Conservation (phyloP, 2,888 invertebrate species). For the Diarsia mendica region DNA sequence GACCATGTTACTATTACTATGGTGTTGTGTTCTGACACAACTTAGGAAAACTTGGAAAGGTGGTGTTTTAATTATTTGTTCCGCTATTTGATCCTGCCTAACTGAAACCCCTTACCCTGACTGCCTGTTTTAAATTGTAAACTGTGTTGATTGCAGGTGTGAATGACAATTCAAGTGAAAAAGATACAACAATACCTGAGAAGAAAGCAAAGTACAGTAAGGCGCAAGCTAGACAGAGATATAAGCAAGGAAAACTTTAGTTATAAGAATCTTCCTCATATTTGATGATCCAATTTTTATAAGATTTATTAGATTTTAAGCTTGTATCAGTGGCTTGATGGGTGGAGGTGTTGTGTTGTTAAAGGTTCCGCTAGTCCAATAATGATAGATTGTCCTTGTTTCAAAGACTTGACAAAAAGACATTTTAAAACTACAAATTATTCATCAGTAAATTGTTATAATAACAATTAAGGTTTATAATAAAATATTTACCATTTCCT, state of each 20-base stretch:
- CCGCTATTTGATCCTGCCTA: background rate
- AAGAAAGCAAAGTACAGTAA: conserved; percentile 91
- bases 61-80: background rate
- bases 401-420: conserved; percentile 67
- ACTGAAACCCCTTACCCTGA: background rate
- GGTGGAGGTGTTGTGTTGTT: conserved; percentile 64
- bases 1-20: background rate
- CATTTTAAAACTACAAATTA: conserved; percentile 59
- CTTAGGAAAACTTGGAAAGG: background rate
- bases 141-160: conserved; percentile 73
- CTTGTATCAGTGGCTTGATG: conserved; percentile 65
- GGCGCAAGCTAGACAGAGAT: conserved; percentile 94
- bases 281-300: conserved; percentile 60
- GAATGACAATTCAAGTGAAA: conserved; percentile 76
- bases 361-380: conserved; percentile 61
- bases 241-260: conserved; percentile 93
- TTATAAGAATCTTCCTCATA: conserved; percentile 65
- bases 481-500: conserved; percentile 69
- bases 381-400: conserved; percentile 54
- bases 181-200: conserved; percentile 80
- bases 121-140: background rate
- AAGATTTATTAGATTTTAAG: conserved; percentile 65
- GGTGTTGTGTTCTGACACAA: background rate
- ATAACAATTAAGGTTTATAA: conserved; percentile 63
- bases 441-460: conserved; percentile 53